These are phyloP conservation scores for Gallirallus australis DNA, from an alignment of 2,797 vertebrate genomes.

Conservation along the genomic window DNA sequence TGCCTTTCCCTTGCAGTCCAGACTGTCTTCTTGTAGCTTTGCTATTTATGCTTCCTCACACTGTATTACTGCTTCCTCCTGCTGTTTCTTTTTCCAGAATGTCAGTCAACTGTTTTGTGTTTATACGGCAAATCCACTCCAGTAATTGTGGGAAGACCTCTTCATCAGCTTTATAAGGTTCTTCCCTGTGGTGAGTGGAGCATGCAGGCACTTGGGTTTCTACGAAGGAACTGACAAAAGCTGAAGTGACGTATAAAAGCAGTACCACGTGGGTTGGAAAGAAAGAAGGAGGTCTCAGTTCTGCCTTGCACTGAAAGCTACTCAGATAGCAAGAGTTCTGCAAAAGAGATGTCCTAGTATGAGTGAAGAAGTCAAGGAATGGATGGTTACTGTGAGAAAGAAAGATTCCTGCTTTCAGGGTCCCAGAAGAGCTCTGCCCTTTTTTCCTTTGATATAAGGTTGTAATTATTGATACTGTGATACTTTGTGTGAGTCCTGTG, in stretches of 20 bases:
- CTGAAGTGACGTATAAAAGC: neutral
- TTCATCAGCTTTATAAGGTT: neutral
- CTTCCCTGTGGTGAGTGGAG: neutral
- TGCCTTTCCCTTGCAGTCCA: neutral
- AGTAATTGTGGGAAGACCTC: neutral
- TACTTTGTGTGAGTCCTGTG: neutral
- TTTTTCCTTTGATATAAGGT: neutral
- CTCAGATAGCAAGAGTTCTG: neutral
- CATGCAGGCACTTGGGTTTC: neutral
- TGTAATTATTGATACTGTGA: neutral
- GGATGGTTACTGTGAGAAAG: neutral
- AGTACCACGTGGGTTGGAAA: neutral
- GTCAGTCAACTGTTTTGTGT: neutral
- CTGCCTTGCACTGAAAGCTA: neutral
- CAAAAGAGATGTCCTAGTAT: neutral
- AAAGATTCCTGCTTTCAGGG: neutral
- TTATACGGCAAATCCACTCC: neutral
- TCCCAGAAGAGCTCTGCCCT: neutral
- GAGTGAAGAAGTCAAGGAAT: neutral
- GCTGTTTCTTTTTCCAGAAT: neutral
- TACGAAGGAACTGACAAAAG: neutral
- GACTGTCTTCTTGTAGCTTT: neutral
- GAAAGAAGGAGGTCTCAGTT: neutral
- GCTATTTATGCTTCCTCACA: neutral
- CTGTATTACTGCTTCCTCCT: neutral